These are phyloP conservation scores for Octonoba sinensis DNA, from an alignment of 2,888 invertebrate species.

Conservation along the genomic window DNA sequence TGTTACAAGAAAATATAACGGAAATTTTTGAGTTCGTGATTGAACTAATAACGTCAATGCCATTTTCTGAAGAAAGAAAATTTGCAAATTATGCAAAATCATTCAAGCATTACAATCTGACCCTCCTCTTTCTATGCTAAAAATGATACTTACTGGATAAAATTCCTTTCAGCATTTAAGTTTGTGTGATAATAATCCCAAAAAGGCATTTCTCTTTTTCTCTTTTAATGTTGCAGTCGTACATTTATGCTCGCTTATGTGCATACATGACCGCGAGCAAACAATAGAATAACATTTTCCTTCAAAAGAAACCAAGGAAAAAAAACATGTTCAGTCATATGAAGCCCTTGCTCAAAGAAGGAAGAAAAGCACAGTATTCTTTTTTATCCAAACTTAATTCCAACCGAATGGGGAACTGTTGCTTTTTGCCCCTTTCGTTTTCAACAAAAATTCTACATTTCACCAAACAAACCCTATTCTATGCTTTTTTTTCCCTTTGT, in stretches of 20 bases:
- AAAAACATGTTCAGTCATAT: conserved; percentile 21
- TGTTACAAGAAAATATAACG: too few species aligned
- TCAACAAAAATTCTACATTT: conserved; percentile 30
- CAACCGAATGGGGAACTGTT: conserved; percentile 57
- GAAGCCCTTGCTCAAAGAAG: conserved; percentile 14
- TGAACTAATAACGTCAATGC: too few species aligned
- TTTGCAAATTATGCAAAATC: too few species aligned
- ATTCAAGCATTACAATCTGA: too few species aligned
- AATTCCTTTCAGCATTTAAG: conserved; percentile 56
- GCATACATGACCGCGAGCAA: conserved; percentile 53
- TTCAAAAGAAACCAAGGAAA: conserved; percentile 17
- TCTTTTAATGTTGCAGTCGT: too few species aligned
- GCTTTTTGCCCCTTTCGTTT: conserved; percentile 56
- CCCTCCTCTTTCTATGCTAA: too few species aligned
- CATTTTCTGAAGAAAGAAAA: too few species aligned
- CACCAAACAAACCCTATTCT: conserved; percentile 10
- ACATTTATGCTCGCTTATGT: conserved; percentile 11
- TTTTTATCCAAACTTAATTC: conserved; percentile 46
- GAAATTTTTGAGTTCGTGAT: too few species aligned
- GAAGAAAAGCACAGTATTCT: neutral
- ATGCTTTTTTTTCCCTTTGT: conserved; percentile 29
- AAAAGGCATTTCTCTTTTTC: neutral
- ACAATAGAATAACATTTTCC: conserved; percentile 44
- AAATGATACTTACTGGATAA: conserved; percentile 10
- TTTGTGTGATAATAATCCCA: conserved; percentile 23